Evolutionary conservation across 1,140 invertebrate species (phyloP), one percentile per base, ranked within the genome.

Genomic region (Tetraneura akinire): DNA sequence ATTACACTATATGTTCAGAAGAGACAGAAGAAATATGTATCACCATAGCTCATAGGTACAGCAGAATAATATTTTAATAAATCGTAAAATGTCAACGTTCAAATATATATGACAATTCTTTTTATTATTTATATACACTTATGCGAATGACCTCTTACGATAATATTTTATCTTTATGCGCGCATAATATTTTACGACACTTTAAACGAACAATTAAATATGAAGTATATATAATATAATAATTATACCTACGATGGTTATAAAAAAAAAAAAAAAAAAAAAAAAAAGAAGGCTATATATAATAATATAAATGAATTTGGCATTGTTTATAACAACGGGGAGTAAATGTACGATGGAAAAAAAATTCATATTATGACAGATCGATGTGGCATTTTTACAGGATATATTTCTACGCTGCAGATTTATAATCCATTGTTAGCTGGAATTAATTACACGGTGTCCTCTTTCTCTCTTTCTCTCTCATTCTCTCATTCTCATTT

Each of bases 371-470:
- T 49, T 47, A 37, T 37, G 62, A 73, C 70, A 23, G 70, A 73
- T 73, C 70, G 47, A 73, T 53, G 45, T 73, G 70, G 70, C 51
- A 37, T 53, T 73, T 73, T 73, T 73, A 73, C 49, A 53, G 23
- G 26, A 68, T 51, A 57, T 57, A 53, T 53, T 53, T 73, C 51
- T 71, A 42, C 18, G 6, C 70, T 53, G 47, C 49, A 53, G 70
- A 73, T 73, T 73, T 73, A 73, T 73, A 73, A 73, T 53, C 70
- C 70, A 73, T 73, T 73, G 70, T 73, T 55, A 55, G 47, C 45
- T 32, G 18, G 70, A 73, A 73, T 53, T 53, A 73, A 73, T 74
- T 55, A 57, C 45, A 26, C 32, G 21, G 74, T 51, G 49, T 82
- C 57, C 49, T 82, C 47, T 81, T 73, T 68, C 26, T 45, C 55